phyloP scores from a whole-genome alignment of 2,797 vertebrate genomes.

The Protonibea diacanthus region DNA sequence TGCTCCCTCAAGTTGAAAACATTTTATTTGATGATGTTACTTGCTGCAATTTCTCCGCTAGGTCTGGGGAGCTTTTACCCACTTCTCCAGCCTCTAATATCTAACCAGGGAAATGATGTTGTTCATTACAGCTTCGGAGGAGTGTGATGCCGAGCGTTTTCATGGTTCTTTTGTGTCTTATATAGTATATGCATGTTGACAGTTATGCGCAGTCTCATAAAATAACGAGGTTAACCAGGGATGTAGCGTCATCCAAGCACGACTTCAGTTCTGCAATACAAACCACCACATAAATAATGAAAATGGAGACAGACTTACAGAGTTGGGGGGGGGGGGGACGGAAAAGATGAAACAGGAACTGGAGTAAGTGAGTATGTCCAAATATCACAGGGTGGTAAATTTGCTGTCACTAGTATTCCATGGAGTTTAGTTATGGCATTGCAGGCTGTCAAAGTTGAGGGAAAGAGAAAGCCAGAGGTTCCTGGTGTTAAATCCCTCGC shows the following conservation, averaged over 20 bases:
- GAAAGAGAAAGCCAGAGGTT: slow-evolving; percentile 50
- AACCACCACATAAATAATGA: slow-evolving; percentile 68
- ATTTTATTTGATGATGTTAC: slow-evolving; percentile 58
- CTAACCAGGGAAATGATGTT: slow-evolving; percentile 42
- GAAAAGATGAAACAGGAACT: slow-evolving; percentile 54
- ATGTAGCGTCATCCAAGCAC: slow-evolving; percentile 48
- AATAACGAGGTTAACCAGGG: slow-evolving; percentile 61
- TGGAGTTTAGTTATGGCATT: slow-evolving; percentile 42
- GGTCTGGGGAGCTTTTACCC: slow-evolving; percentile 36
- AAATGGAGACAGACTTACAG: slow-evolving; percentile 55
- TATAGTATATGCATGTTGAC: slow-evolving; percentile 69
- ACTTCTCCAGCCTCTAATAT: slow-evolving; percentile 29
- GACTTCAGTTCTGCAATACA: slow-evolving; percentile 47
- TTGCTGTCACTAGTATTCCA: slow-evolving; percentile 42
- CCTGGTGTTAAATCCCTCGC: slow-evolving; percentile 56
- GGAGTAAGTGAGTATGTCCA: slow-evolving; percentile 42
- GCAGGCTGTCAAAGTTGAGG: slow-evolving; percentile 46
- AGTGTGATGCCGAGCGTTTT: slow-evolving; percentile 55
- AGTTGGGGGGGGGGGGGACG: not conserved
- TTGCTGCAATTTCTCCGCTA: slow-evolving; percentile 38
- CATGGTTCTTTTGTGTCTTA: slow-evolving; percentile 59
- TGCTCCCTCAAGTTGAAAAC: slow-evolving; percentile 41
- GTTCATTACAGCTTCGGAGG: slow-evolving; percentile 41
- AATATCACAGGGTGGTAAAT: slow-evolving; percentile 56
- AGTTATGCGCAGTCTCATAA: slow-evolving; percentile 64